Percentiles rank a stretch among this genome's conserved stretches.
These are phyloP conservation scores for Leptonema lineaticorne DNA, from an alignment of 1,140 invertebrate species.

Conservation along the genomic window DNA sequence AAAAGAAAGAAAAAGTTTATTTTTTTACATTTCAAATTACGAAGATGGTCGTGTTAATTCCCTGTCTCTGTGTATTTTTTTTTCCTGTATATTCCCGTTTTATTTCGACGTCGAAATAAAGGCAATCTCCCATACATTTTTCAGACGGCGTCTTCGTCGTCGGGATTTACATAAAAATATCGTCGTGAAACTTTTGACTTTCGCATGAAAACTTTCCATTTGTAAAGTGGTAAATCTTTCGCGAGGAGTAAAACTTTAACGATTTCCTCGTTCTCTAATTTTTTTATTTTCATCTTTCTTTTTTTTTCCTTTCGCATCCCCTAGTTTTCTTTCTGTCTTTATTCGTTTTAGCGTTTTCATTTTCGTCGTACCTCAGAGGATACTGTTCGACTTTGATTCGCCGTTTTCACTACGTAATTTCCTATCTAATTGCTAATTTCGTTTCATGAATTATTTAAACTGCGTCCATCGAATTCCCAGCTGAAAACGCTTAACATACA, in stretches of 20 bases:
- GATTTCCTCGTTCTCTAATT: background rate
- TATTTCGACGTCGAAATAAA: background rate
- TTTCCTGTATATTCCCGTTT: background rate
- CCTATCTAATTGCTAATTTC: background rate
- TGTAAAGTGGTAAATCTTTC: slow-evolving; percentile 10
- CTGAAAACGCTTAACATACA: too few relatives aligned
- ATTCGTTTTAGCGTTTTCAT: background rate
- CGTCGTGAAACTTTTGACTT: slow-evolving; percentile 15
- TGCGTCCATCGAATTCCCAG: too few relatives aligned
- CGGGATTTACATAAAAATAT: slow-evolving; percentile 15
- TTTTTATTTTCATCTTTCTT: background rate
- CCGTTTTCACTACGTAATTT: background rate
- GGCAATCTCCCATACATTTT: background rate
- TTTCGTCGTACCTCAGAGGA: background rate
- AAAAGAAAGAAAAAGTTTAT: too few relatives aligned
- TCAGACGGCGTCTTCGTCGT: background rate
- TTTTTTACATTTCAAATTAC: slow-evolving; percentile 1
- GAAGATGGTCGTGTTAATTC: background rate
- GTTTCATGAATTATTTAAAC: too few relatives aligned
- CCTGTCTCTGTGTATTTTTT: background rate
- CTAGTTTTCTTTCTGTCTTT: too few relatives aligned
- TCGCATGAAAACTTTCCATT: background rate
- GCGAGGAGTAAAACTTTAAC: slow-evolving; percentile 5
- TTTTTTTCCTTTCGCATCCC: too few relatives aligned
- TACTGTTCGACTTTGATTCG: background rate